Base-by-base conservation (phyloP, 2,797 vertebrate species). In the Tauraco hartlaubi region DNA sequence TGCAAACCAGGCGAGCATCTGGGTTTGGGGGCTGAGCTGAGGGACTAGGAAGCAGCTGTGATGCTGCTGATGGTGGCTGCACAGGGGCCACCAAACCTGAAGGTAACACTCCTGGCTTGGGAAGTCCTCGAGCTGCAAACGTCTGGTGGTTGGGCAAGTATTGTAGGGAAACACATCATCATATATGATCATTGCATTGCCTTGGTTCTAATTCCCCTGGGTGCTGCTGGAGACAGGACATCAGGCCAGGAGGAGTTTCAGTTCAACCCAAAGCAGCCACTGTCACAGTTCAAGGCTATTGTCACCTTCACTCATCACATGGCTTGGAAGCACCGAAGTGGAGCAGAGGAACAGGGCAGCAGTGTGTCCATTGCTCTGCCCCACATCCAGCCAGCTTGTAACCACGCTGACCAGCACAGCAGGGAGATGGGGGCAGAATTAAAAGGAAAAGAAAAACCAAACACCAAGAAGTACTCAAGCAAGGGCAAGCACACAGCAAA, bases 371-470 rank as follows among this genome's bases (percentile, higher is more conserved):
- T 2, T 82, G 61, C 72, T 81, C n/a, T 56, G 37, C 14, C n/a
- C 26, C 15, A 59, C 41, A 51, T 22, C 22, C 44, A 94, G 72
- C 25, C 52, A 61, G 41, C n/a, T 59, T 19, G 14, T 13, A 72
- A 84, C 49, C 46, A 49, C 0, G 0, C 44, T 80, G 61, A 61
- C 51, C 7, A 5, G 28, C 1, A 5, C 22, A 52, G 14, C 41
- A 61, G 15, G 44, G 22, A 86, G 25, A 74, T 20, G 14, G 5
- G 26, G 4, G 4, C 23, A 88, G n/a, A 83, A 85, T 61, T 43
- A 62, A 78, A 74, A 69, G 12, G 56, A 55, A 77, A 79, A 81
- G 15, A 49, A 46, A 67, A 77, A 71, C 12, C n/a, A 56, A 67
- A 69, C 18, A 37, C 1, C 9, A 2, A 73, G 25, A 81, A 77